These are phyloP conservation scores for Heliconius himera DNA, from an alignment of 1,140 invertebrate species.

Conservation along the genomic window DNA sequence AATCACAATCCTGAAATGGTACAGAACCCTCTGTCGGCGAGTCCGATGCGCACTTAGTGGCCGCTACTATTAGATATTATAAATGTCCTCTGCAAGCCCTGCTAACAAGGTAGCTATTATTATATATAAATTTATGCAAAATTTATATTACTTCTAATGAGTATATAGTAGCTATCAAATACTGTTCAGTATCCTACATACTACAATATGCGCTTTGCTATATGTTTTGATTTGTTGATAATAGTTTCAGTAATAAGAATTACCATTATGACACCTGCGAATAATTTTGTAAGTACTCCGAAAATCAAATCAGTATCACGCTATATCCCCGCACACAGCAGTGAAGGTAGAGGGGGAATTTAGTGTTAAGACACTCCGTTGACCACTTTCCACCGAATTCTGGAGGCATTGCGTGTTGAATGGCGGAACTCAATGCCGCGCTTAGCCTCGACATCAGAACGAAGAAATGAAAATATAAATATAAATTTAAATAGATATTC, in stretches of 20 bases:
- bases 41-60: too few relatives aligned
- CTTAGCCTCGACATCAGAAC: too few relatives aligned
- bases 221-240: background rate
- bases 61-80: background rate
- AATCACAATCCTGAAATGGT: too few relatives aligned
- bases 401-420: too few relatives aligned
- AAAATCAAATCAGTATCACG: background rate
- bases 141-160: background rate
- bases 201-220: background rate
- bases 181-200: background rate
- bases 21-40: too few relatives aligned
- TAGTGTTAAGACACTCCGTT: too few relatives aligned
- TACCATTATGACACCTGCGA: background rate
- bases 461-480: too few relatives aligned
- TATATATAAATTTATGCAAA: background rate
- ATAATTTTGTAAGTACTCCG: conserved; percentile 44
- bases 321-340: too few relatives aligned
- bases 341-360: too few relatives aligned
- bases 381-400: too few relatives aligned
- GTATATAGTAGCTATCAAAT: background rate
- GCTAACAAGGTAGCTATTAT: background rate
- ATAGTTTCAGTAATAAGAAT: background rate
- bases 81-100: background rate
- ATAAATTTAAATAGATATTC: too few relatives aligned
- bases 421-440: too few relatives aligned